phyloP scores from a whole-genome alignment of 2,888 invertebrate genomes.

The Drosophila planitibia region DNA sequence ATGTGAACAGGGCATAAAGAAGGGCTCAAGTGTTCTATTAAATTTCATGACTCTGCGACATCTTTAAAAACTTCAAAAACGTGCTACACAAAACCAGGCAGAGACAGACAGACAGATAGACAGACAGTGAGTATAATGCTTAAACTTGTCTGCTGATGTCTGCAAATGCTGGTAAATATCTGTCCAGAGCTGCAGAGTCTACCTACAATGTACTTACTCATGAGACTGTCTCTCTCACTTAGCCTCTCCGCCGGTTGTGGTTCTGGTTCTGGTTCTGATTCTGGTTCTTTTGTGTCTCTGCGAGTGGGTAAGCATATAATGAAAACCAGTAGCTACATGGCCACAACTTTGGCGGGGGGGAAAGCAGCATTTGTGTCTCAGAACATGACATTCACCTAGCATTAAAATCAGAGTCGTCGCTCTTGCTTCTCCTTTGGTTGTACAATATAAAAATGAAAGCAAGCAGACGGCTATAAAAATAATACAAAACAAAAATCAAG shows the following conservation, averaged over 20 bases:
- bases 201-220: slow-evolving; percentile 31
- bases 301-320: slow-evolving; percentile 67
- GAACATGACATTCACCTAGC: slow-evolving; percentile 78
- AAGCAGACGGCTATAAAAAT: slow-evolving; percentile 63
- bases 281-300: slow-evolving; percentile 26
- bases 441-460: slow-evolving; percentile 74
- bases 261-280: slow-evolving; percentile 1
- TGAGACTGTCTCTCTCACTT: slow-evolving; percentile 11
- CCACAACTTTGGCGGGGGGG: background rate
- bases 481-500: slow-evolving; percentile 5
- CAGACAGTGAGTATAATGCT: slow-evolving; percentile 35
- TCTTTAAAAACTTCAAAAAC: slow-evolving; percentile 50
- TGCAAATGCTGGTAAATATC: slow-evolving; percentile 43
- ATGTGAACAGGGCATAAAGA: slow-evolving; percentile 6
- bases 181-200: slow-evolving; percentile 22
- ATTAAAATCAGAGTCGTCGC: slow-evolving; percentile 67
- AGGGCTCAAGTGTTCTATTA: slow-evolving; percentile 63
- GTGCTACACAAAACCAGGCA: slow-evolving; percentile 1
- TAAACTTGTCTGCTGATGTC: slow-evolving; percentile 50
- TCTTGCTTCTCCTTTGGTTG: slow-evolving; percentile 22
- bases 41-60: slow-evolving; percentile 67
- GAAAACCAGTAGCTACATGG: slow-evolving; percentile 68
- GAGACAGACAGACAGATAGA: background rate
- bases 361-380: slow-evolving; percentile 36
- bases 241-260: slow-evolving; percentile 6